Percentiles rank a stretch among this genome's conserved stretches.
phyloP scores from a whole-genome alignment of 2,113 vertebrate species.

The Nettapus auritus region DNA sequence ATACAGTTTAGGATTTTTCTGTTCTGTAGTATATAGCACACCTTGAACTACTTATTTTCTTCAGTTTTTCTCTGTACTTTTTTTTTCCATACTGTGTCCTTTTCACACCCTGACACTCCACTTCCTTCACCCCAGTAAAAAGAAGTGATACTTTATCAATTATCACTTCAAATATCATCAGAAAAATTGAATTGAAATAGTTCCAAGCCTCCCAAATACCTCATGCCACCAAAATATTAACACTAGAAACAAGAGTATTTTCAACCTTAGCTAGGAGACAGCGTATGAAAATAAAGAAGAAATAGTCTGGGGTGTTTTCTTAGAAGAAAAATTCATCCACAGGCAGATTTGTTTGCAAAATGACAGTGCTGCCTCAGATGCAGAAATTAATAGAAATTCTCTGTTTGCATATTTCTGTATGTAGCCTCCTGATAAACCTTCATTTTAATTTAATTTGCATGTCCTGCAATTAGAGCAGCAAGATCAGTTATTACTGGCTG shows the following conservation, averaged over 20 bases:
- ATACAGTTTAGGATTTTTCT: not conserved
- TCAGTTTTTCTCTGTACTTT: not conserved
- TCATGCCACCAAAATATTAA: not conserved
- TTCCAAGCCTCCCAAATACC: not conserved
- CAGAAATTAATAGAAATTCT: not conserved
- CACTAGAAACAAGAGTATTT: not conserved
- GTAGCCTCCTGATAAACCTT: not conserved
- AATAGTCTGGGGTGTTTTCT: not conserved
- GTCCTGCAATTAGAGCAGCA: not conserved
- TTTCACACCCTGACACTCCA: not conserved
- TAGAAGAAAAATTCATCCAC: not conserved
- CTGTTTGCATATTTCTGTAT: accelerated
- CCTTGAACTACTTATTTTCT: not conserved
- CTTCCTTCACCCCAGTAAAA: not conserved
- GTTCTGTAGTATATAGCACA: not conserved
- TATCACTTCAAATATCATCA: not conserved
- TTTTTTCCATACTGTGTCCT: not conserved
- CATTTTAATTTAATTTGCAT: not conserved
- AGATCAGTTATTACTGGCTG: not conserved
- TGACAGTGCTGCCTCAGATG: not conserved
- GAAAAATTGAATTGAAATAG: not conserved
- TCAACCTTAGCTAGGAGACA: not conserved
- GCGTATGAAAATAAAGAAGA: not conserved
- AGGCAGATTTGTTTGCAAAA: not conserved
- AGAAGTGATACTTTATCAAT: constrained; percentile 22